phyloP scores from a whole-genome alignment of 2,113 vertebrate genomes.

The Hemicordylus capensis region DNA sequence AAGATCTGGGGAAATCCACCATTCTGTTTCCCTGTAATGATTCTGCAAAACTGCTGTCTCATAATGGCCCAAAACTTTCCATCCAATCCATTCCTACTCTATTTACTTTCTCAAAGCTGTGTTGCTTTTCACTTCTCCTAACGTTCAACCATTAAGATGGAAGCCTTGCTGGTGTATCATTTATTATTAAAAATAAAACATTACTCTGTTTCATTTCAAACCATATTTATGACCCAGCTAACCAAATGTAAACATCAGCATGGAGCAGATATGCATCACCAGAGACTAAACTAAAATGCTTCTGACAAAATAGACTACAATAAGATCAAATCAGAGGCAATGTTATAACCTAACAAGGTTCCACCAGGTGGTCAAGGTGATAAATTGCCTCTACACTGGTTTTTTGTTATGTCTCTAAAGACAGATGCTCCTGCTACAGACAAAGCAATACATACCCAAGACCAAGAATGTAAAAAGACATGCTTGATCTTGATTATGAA shows the following conservation, averaged over 20 bases:
- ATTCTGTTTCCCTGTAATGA: not conserved
- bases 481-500: constrained; percentile 41
- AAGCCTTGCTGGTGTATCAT: not conserved
- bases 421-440: constrained; percentile 34
- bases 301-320: not conserved
- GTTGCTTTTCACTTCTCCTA: not conserved
- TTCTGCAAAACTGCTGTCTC: not conserved
- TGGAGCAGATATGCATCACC: not conserved
- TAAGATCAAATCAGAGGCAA: not conserved
- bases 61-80: not conserved
- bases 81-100: not conserved
- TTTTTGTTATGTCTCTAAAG: constrained; percentile 34
- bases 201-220: constrained; percentile 1
- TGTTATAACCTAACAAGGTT: not conserved
- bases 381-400: not conserved
- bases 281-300: constrained; percentile 17
- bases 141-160: not conserved
- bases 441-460: constrained; percentile 45
- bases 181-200: not conserved
- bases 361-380: constrained; percentile 1
- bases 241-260: constrained; percentile 5
- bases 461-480: constrained; percentile 27
- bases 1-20: not conserved
- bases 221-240: not conserved
- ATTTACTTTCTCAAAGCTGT: not conserved